A percentile compares a stretch with the other conserved stretches of the same genome.
phyloP scores from a whole-genome alignment of 1,140 invertebrate species.

The Drosophila varians region DNA sequence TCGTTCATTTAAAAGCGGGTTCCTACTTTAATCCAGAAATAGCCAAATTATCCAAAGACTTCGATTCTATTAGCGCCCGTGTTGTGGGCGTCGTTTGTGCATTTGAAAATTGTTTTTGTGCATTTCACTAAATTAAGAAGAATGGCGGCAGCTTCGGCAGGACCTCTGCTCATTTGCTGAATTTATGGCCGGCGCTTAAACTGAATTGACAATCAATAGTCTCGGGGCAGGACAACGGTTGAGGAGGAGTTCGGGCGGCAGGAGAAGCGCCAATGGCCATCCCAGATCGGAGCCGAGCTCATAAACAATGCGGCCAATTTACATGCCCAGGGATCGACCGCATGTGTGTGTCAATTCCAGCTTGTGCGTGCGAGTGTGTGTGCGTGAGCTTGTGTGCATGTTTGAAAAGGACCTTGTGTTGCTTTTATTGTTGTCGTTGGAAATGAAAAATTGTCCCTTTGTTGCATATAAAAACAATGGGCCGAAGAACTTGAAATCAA shows the following conservation, averaged over 20 bases:
- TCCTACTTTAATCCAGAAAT: not conserved
- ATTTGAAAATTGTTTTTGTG: slow-evolving; percentile 50
- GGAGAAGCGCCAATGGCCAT: slow-evolving; percentile 10
- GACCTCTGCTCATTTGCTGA: slow-evolving; percentile 63
- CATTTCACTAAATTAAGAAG: slow-evolving; percentile 55
- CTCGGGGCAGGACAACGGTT: slow-evolving; percentile 28
- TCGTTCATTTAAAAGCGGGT: not conserved
- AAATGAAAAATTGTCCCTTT: slow-evolving; percentile 80
- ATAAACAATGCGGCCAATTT: slow-evolving; percentile 80
- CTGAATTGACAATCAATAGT: slow-evolving; percentile 78
- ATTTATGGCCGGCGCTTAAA: slow-evolving; percentile 76
- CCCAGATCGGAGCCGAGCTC: slow-evolving; percentile 37
- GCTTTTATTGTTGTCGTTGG: slow-evolving; percentile 61
- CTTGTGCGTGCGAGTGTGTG: slow-evolving; percentile 6
- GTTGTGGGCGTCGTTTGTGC: slow-evolving; percentile 25
- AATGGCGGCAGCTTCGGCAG: slow-evolving; percentile 40
- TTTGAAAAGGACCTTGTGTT: slow-evolving; percentile 57
- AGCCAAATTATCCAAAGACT: slow-evolving; percentile 1
- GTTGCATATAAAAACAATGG: slow-evolving; percentile 81
- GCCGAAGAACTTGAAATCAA: slow-evolving; percentile 78
- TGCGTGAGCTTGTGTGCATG: slow-evolving; percentile 21
- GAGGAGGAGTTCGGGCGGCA: not conserved
- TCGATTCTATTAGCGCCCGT: not conserved
- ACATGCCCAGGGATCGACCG: slow-evolving; percentile 66
- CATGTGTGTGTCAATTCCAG: slow-evolving; percentile 22